These are phyloP conservation scores for Halcyon chelicuti DNA, from an alignment of 2,797 vertebrate species.

Conservation along the genomic window DNA sequence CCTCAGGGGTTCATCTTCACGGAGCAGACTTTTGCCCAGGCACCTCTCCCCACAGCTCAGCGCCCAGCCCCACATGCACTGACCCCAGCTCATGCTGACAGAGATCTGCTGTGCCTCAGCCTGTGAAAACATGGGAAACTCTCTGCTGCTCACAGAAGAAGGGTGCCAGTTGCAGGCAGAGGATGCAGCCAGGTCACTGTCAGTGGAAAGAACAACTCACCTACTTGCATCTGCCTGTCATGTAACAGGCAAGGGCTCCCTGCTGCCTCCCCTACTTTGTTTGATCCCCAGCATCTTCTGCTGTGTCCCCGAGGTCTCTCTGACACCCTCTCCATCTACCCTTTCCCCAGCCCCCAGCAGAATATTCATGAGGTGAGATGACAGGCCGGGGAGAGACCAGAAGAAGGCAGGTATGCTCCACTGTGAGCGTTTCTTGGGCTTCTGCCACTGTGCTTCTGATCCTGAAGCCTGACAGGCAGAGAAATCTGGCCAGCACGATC, in stretches of 20 bases:
- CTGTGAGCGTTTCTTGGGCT: conserved; percentile 46
- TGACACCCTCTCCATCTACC: conserved; percentile 21
- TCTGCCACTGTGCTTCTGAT: conserved; percentile 67
- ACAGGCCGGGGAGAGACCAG: neutral
- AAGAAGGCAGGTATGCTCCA: neutral
- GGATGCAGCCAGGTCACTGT: conserved; percentile 1
- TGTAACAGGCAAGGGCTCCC: rapidly evolving
- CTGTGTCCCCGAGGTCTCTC: neutral
- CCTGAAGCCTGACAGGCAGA: conserved; percentile 44
- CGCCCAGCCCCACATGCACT: rapidly evolving
- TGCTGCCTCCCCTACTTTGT: neutral
- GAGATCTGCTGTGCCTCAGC: neutral
- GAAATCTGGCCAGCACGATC: conserved; percentile 5
- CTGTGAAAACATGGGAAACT: neutral
- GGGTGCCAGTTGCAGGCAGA: neutral
- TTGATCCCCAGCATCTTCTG: conserved; percentile 3
- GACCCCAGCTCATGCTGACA: neutral
- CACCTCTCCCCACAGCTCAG: neutral
- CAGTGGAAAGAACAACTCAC: neutral
- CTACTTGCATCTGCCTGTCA: neutral
- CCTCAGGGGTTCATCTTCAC: neutral
- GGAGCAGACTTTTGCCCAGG: rapidly evolving
- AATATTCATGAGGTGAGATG: conserved; percentile 67
- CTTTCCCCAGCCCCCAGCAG: neutral
- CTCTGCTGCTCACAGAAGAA: rapidly evolving